A percentile compares a stretch with the other conserved stretches of the same genome.
phyloP scores from a whole-genome alignment of 1,140 invertebrate species.

The Drosophila kanapiae region DNA sequence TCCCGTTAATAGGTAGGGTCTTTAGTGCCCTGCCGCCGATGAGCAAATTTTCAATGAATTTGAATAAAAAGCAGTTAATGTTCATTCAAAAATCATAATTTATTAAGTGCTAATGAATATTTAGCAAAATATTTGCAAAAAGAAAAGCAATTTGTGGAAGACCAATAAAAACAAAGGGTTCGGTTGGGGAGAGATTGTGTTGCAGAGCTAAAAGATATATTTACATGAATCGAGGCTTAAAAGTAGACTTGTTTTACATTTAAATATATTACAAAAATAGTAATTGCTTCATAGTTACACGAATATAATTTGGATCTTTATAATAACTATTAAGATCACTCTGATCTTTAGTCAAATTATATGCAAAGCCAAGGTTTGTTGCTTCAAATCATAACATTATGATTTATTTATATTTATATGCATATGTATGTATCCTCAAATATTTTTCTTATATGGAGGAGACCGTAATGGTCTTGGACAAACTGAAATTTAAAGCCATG shows the following conservation, averaged over 20 bases:
- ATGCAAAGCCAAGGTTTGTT: background rate
- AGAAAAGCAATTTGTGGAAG: background rate
- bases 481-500: constrained; percentile 1
- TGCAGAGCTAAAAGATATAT: background rate
- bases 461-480: constrained; percentile 5
- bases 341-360: background rate
- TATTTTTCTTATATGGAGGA: background rate
- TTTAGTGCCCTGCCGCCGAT: background rate
- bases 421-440: background rate
- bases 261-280: background rate
- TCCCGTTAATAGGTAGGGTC: constrained; percentile 1
- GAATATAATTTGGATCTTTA: background rate
- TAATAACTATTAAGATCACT: background rate
- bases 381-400: background rate
- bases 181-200: background rate
- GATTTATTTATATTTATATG: background rate
- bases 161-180: background rate
- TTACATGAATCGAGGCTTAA: background rate
- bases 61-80: background rate
- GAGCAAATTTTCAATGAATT: constrained; percentile 4
- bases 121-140: background rate
- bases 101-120: constrained; percentile 23
- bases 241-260: too few species aligned
- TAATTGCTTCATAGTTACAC: background rate
- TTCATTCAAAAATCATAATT: constrained; percentile 3